phyloP scores from a whole-genome alignment of 1,140 invertebrate species.

The Amphibalanus amphitrite region DNA sequence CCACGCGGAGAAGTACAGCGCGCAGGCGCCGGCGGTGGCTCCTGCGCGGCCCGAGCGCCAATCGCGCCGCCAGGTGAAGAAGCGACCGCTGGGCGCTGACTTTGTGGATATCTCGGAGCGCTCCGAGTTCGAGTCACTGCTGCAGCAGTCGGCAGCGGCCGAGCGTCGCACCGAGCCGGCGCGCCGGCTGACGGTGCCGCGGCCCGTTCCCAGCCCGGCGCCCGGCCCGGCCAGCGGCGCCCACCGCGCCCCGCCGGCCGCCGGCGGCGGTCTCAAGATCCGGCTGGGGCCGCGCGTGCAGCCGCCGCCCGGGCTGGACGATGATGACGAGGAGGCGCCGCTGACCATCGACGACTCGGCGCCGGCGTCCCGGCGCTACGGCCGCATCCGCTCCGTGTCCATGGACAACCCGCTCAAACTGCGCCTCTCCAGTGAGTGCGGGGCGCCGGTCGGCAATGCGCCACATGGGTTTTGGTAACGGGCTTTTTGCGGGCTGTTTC shows the following conservation, averaged over 20 bases:
- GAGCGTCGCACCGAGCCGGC: not conserved
- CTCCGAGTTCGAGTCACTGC: conserved; percentile 1
- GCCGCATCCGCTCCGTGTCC: not conserved
- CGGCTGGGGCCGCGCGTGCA: not conserved
- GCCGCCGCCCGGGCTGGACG: not conserved
- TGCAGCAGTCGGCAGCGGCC: conserved; percentile 10
- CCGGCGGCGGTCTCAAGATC: not conserved
- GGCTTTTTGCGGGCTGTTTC: too few species aligned
- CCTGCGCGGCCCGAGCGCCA: conserved; percentile 40
- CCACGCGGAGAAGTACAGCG: conserved; percentile 35
- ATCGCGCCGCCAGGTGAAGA: conserved; percentile 38
- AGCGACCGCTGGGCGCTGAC: conserved; percentile 37
- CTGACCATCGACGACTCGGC: not conserved
- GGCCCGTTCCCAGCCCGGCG: not conserved
- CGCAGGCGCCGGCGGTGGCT: not conserved
- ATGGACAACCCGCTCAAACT: not conserved
- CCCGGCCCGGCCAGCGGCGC: not conserved
- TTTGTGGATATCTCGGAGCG: conserved; percentile 30
- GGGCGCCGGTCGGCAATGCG: too few species aligned
- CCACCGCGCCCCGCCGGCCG: not conserved
- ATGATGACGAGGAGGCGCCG: not conserved
- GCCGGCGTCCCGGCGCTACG: not conserved
- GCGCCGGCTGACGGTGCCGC: not conserved
- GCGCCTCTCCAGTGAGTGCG: not conserved
- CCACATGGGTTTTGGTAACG: too few species aligned